Percentiles rank a stretch among this genome's conserved stretches.
Conservation (phyloP, 2,797 vertebrate species). For the Malacoraja senta region DNA sequence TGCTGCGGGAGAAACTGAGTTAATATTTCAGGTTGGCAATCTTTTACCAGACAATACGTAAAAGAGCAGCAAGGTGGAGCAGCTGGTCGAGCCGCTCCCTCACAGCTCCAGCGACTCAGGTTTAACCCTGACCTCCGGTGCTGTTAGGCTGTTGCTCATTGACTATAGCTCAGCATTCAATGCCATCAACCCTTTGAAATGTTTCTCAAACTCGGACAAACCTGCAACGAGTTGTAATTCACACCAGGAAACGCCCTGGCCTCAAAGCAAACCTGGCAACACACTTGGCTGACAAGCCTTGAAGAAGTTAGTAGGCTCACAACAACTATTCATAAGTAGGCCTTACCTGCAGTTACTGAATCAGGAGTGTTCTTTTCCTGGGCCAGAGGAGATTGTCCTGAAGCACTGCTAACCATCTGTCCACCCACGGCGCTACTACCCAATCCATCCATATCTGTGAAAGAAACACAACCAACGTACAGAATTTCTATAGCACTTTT, state of each 20-base stretch:
- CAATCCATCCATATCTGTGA: constrained; percentile 83
- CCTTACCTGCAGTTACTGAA: constrained; percentile 71
- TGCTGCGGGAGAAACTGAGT: too few relatives aligned
- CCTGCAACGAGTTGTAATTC: neutral
- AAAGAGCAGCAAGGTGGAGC: too few relatives aligned
- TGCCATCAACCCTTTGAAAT: too few relatives aligned
- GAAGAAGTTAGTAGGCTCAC: neutral
- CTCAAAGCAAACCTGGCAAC: neutral
- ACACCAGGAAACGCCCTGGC: neutral
- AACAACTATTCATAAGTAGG: neutral
- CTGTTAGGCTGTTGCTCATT: too few relatives aligned
- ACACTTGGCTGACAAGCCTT: neutral
- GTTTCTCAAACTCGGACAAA: neutral
- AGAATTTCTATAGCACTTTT: neutral
- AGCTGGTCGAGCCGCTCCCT: too few relatives aligned
- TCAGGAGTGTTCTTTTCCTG: constrained; percentile 66
- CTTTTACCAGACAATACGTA: too few relatives aligned
- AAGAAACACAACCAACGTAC: constrained; percentile 38
- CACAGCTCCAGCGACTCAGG: too few relatives aligned
- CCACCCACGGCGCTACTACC: constrained; percentile 88
- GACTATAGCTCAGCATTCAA: too few relatives aligned
- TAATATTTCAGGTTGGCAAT: too few relatives aligned
- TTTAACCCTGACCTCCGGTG: too few relatives aligned
- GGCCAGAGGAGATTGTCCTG: constrained; percentile 67
- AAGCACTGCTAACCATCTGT: constrained; percentile 76